Evolutionary conservation across 2,113 vertebrate genomes (phyloP).

Genomic region (Lophius piscatorius): DNA sequence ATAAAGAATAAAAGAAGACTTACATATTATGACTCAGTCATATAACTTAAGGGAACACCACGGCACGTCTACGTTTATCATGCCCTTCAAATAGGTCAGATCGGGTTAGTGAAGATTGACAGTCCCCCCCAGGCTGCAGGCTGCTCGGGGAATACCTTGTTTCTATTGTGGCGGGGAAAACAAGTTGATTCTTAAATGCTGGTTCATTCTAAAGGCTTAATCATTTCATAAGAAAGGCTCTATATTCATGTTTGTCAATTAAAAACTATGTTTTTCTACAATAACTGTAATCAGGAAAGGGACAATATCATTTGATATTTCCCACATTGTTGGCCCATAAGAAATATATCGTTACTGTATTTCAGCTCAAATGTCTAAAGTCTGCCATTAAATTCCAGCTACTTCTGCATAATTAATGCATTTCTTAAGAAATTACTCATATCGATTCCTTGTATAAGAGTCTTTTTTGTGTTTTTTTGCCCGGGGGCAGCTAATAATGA

Average conservation of each 20-base stretch:
- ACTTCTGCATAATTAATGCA: conserved; percentile 7
- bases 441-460: conserved; percentile 5
- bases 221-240: too few relatives aligned
- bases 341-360: not conserved
- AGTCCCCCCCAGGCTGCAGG: not conserved
- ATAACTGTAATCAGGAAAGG: not conserved
- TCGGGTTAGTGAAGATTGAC: conserved; percentile 4
- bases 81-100: conserved; percentile 16
- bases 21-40: conserved; percentile 35
- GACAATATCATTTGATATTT: not conserved
- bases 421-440: not conserved
- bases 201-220: not conserved
- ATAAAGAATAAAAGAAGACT: conserved; percentile 11
- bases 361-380: not conserved
- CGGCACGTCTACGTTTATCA: not conserved
- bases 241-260: not conserved
- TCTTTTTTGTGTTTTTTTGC: conserved; percentile 7
- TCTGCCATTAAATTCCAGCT: not conserved
- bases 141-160: not conserved
- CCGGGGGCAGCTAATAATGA: conserved; percentile 1
- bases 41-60: conserved; percentile 23
- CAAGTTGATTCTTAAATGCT: conserved; percentile 1
- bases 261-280: not conserved
- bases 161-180: not conserved
- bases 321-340: not conserved